Base-by-base conservation (phyloP, 2,888 invertebrate species). In the Odontothrips loti region DNA sequence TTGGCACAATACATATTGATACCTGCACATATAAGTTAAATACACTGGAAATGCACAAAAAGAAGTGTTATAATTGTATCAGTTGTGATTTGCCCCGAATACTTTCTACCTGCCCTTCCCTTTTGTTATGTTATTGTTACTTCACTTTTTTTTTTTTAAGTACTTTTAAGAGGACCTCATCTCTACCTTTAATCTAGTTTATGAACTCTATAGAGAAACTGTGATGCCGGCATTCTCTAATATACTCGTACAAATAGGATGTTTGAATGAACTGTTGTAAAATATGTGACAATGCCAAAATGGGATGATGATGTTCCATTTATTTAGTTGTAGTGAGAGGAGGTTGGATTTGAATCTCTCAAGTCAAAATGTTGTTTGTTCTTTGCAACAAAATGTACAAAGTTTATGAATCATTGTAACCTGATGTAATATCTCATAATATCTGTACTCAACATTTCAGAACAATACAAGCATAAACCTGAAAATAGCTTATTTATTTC, bases 321-420 rank as follows among this genome's bases (percentile, higher is more conserved):
- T 75, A 27, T 75, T 75, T 75, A 75, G 68, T 23, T 75, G 68
- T 75, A 75, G 68, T 75, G 68, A 75, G 68, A 75, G 68, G 68
- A 75, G 68, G 68, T 75, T 75, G 68, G 68, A 75, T 75, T 75
- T 75, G 68, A 75, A 75, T 75, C 68, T 75, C 68, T 75, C 68
- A 75, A 75, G 68, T 75, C 68, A 75, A 75, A 75, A 75, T 75
- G 68, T 75, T 75, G 68, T 75, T 75, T 75, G 68, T 75, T 75
- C 68, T 75, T 43, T 75, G 68, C 68, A 75, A 75, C 68, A 75
- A 43, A 43, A 75, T 75, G 68, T 75, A 75, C 68, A 75, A 75
- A 75, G 68, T 75, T 75, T 75, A 75, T 75, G 68, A 75, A 75
- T 75, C 27, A 75, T 75, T 75, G 68, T 75, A 75, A 75, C 68